Evolutionary conservation across 2,888 invertebrate species (phyloP), one percentile per base, ranked within the genome.

Genomic region (Bombyx huttoni): DNA sequence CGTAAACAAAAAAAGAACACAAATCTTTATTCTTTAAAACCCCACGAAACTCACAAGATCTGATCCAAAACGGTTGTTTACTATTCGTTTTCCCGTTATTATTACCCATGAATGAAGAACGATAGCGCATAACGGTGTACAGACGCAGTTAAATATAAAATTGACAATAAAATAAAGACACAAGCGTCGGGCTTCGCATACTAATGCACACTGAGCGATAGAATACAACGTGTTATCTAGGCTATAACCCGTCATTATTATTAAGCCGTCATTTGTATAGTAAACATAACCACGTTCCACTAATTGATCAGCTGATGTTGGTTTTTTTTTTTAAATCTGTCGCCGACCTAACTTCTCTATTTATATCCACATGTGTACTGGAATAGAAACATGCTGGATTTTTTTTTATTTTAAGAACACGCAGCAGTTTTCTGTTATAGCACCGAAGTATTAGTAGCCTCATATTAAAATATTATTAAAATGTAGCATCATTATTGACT

Each of bases 201-300:
- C 76, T 70, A 77, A 78, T 80, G 76, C 71, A 65, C 60, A 85
- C 85, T 85, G 73, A 82, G 65, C 71, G 62, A 66, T 66, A 70
- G 69, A 67, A 67, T 64, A 67, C 64, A 52, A 77, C 83, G 77
- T 77, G 75, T 83, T 81, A 84, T 82, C 83, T 79, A 70, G 56
- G 61, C 65, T 58, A 62, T 61, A 67, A 63, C 65, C 62, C 67
- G 67, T 64, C 70, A 69, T 68, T 66, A 56, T 64, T 61, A 58
- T 62, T 65, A 58, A 53, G 56, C 51, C 56, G 63, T 62, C 66
- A 68, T 69, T 75, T 68, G 58, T 66, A 62, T 65, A 60, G 63
- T 67, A 67, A 70, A 66, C 69, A 67, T 7, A 40, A 40, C 8
- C 40, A 40, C 40, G 40, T 8, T 10, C 40, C 12, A 10, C 7